Evolutionary conservation across 92 coral and sea anemone species (phyloP), one percentile per base, ranked within the genome.

Genomic region (Porites lobata): DNA sequence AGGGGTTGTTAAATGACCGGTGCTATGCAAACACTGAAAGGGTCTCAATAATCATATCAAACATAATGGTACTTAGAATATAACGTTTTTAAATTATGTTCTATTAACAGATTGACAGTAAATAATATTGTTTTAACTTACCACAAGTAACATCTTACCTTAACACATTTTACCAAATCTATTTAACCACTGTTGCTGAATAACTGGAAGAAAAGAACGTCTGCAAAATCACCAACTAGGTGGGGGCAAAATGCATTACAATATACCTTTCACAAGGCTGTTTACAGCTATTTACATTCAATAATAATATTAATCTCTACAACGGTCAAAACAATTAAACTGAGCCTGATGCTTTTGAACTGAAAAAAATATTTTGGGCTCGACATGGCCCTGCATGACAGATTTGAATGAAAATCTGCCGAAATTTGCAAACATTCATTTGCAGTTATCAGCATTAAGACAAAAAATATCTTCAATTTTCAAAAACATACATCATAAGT

Each of bases 11-110:
- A 4, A 38, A 38, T 38, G 47, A 5, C 47, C 4, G 47, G 47
- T 38, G 47, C 47, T 38, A 4, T 38, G 47, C 6, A 0, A 38
- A 38, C 47, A 4, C 47, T 38, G 47, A 38, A 38, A 38, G 18
- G 74, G 21, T 12, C 8, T 20, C 63, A 20, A 21, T 67, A 38
- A 53, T 29, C 15, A n/a, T 43, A 78, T 12, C 21, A 9, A 61
- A 78, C 20, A 51, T 19, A 47, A 50, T 8, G 82, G 70, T n/a
- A 78, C 65, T 62, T 78, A 17, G 19, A 78, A 78, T 76, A 76
- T 24, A 20, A 75, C 14, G 15, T 56, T 75, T 78, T 78, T 63
- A 61, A 78, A 78, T 78, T 76, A 19, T 61, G 58, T 38, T 18
- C 72, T 38, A 78, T 63, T 8, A 43, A 78, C 61, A 78, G 68